A percentile compares a stretch with the other conserved stretches of the same genome.
phyloP scores from a whole-genome alignment of 1,140 invertebrate genomes.

The Drosophila nigrodunni region DNA sequence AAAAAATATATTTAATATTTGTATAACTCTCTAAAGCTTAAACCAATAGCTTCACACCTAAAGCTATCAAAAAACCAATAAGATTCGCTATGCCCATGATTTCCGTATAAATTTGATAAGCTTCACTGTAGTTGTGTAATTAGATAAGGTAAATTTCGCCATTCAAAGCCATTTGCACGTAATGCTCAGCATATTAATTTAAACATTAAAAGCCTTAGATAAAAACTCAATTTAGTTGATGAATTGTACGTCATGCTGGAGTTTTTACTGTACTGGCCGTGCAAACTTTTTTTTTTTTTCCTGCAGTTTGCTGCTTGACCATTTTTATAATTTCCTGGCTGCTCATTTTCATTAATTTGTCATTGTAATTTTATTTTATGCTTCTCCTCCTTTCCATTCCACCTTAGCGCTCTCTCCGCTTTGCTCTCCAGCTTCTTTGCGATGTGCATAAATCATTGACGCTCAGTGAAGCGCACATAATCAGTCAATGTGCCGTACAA shows the following conservation, averaged over 20 bases:
- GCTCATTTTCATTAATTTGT: slow-evolving; percentile 69
- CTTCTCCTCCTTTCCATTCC: slow-evolving; percentile 2
- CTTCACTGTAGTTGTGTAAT: background rate
- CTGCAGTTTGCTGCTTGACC: slow-evolving; percentile 5
- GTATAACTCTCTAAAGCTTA: too few species aligned
- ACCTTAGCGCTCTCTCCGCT: background rate
- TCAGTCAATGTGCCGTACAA: slow-evolving; percentile 72
- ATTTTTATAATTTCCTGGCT: slow-evolving; percentile 43
- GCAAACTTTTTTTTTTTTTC: slow-evolving; percentile 3
- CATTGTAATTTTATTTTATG: slow-evolving; percentile 65
- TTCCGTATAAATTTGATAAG: slow-evolving; percentile 11
- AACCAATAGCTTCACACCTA: too few species aligned
- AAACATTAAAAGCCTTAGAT: slow-evolving; percentile 1
- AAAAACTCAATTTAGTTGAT: slow-evolving; percentile 7
- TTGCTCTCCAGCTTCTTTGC: background rate
- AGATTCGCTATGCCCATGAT: background rate
- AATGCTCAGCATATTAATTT: slow-evolving; percentile 15
- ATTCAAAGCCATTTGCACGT: background rate
- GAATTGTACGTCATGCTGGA: slow-evolving; percentile 22
- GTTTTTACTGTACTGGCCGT: slow-evolving; percentile 27
- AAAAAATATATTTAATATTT: too few species aligned
- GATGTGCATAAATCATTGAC: slow-evolving; percentile 59
- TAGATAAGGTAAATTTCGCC: slow-evolving; percentile 21
- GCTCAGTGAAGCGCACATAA: slow-evolving; percentile 61
- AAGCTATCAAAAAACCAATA: background rate